Evolutionary conservation across 2,113 vertebrate genomes (phyloP).

Genomic region (Corydoras maculifer): DNA sequence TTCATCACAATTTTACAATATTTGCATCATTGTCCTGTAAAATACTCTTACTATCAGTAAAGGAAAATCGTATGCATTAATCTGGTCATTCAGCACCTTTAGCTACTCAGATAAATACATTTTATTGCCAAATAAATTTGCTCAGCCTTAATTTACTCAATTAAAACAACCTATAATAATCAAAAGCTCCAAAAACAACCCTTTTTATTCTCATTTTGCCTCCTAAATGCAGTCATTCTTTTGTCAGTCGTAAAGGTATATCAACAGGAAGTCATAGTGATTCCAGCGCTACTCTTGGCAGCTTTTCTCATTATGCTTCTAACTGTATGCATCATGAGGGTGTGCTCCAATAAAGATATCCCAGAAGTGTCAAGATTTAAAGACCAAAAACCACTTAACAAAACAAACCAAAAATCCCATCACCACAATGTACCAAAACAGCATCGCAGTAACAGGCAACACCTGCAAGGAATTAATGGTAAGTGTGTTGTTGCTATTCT

Average conservation of each 20-base stretch:
- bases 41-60: no score
- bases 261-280: slow-evolving; percentile 57
- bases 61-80: no score
- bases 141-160: no score
- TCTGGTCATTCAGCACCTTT: no score
- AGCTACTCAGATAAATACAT: no score
- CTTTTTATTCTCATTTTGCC: neutral
- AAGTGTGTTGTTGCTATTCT: neutral
- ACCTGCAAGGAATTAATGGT: slow-evolving; percentile 64
- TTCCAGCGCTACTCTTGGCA: slow-evolving; percentile 56
- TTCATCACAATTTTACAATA: no score
- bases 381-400: slow-evolving; percentile 5
- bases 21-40: no score
- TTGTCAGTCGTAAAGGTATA: slow-evolving; percentile 44
- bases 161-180: no score
- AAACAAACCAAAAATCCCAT: neutral
- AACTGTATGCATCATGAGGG: slow-evolving; percentile 33
- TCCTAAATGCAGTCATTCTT: neutral
- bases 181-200: no score
- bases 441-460: slow-evolving; percentile 21
- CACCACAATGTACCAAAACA: neutral
- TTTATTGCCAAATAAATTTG: no score
- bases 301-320: slow-evolving; percentile 38
- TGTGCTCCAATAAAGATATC: slow-evolving; percentile 7
- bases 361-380: neutral